Percentiles rank a stretch among this genome's conserved stretches.
Evolutionary conservation across 2,888 invertebrate species (phyloP).

Genomic region (Eledona agricola): DNA sequence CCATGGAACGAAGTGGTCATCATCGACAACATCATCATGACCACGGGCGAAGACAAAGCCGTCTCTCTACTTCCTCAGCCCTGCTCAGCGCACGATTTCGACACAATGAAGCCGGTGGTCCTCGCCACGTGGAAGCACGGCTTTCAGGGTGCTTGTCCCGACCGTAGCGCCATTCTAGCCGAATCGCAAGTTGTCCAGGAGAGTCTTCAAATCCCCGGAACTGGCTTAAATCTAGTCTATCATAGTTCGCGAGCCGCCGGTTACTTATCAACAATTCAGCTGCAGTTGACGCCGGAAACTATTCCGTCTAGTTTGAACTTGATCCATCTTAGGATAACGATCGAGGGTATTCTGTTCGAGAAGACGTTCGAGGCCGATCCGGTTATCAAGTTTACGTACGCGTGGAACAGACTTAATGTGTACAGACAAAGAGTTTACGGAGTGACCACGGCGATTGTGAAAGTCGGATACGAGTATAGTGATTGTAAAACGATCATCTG

Average conservation of each 20-base stretch:
- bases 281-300: conserved; percentile 86
- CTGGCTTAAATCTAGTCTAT: conserved; percentile 94
- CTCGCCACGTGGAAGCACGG: conserved; percentile 95
- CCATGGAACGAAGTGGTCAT: conserved; percentile 99
- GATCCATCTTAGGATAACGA: conserved; percentile 92
- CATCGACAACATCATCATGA: conserved; percentile 86
- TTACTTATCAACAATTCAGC: conserved; percentile 90
- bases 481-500: conserved; percentile 93
- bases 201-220: conserved; percentile 92
- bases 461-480: conserved; percentile 95
- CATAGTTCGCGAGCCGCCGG: conserved; percentile 95
- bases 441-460: conserved; percentile 91
- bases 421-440: conserved; percentile 97
- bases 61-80: conserved; percentile 75
- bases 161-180: conserved; percentile 87
- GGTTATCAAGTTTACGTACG: conserved; percentile 94
- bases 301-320: conserved; percentile 83
- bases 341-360: conserved; percentile 93
- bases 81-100: conserved; percentile 89
- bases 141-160: conserved; percentile 94
- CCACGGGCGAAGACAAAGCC: conserved; percentile 83
- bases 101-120: conserved; percentile 91
- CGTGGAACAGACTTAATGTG: conserved; percentile 96
- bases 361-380: conserved; percentile 96
- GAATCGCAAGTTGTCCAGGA: conserved; percentile 96